Conservation (phyloP, 92 coral and sea anemone species). For the Porites divaricata region DNA sequence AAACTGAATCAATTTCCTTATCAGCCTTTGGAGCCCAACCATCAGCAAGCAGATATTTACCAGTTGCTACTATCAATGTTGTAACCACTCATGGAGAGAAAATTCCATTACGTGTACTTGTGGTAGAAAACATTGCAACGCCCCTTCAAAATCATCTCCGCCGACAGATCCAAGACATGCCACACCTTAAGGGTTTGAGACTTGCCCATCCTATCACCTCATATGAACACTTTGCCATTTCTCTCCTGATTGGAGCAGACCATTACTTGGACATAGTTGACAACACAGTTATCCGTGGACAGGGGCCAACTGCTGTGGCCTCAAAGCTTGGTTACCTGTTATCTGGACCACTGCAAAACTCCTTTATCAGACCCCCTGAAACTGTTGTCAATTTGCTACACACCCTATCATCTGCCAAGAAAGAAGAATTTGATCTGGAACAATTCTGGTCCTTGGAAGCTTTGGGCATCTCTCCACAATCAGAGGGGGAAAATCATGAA, state of each 20-base stretch:
- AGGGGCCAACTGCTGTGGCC: not conserved
- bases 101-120: conserved; percentile 46
- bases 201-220: conserved; percentile 37
- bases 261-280: conserved; percentile 48
- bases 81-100: not conserved
- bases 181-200: conserved; percentile 41
- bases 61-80: conserved; percentile 12
- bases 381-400: conserved; percentile 1
- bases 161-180: conserved; percentile 27
- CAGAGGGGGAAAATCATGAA: conserved; percentile 12
- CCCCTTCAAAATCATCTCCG: conserved; percentile 42
- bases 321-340: conserved; percentile 58
- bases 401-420: conserved; percentile 3
- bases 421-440: conserved; percentile 20
- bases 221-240: conserved; percentile 51
- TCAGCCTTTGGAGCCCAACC: conserved; percentile 40
- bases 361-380: not conserved
- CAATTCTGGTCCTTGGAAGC: conserved; percentile 37
- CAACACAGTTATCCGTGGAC: not conserved
- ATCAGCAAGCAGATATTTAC: not conserved
- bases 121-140: conserved; percentile 44
- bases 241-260: conserved; percentile 62
- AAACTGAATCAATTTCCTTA: conserved; percentile 6
- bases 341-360: conserved; percentile 40
- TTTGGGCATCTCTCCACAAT: conserved; percentile 36